Percentiles rank a stretch among this genome's conserved stretches.
Conservation (phyloP, 2,888 invertebrate genomes). For the Ophion costatus region DNA sequence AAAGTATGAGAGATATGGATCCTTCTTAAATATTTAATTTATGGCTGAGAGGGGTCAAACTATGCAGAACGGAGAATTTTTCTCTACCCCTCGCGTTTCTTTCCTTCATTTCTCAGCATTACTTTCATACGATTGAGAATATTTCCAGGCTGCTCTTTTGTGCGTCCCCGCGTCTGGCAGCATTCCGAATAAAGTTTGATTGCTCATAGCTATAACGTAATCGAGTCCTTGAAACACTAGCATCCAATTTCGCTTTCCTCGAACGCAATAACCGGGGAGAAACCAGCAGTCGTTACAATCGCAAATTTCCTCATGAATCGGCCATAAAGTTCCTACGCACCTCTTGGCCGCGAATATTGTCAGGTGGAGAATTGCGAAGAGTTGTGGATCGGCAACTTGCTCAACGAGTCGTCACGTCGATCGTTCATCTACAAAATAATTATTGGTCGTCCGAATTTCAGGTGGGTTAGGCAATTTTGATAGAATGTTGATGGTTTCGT, state of each 20-base stretch:
- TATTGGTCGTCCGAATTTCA: too few relatives aligned
- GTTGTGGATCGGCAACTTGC: neutral
- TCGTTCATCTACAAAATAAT: too few relatives aligned
- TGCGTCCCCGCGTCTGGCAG: conserved; percentile 5
- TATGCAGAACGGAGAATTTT: conserved; percentile 43
- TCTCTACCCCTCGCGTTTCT: conserved; percentile 4
- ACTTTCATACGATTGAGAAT: conserved; percentile 51
- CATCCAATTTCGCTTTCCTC: neutral
- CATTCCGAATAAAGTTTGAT: conserved; percentile 51
- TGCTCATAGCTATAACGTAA: conserved; percentile 37
- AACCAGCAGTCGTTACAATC: conserved; percentile 9
- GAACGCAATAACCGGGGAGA: conserved; percentile 24
- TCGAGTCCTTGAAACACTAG: conserved; percentile 39
- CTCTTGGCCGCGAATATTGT: neutral
- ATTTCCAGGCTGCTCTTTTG: conserved; percentile 22
- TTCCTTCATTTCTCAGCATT: conserved; percentile 30
- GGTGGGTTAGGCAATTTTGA: too few relatives aligned
- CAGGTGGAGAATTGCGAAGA: neutral
- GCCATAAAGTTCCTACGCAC: neutral
- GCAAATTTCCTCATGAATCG: conserved; percentile 4
- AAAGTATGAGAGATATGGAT: conserved; percentile 35
- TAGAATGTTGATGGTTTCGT: too few relatives aligned
- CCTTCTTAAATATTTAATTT: conserved; percentile 58
- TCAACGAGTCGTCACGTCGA: neutral
- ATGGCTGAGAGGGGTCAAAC: conserved; percentile 39